These are phyloP conservation scores for Protonemura montana DNA, from an alignment of 2,888 invertebrate genomes.

Conservation along the genomic window DNA sequence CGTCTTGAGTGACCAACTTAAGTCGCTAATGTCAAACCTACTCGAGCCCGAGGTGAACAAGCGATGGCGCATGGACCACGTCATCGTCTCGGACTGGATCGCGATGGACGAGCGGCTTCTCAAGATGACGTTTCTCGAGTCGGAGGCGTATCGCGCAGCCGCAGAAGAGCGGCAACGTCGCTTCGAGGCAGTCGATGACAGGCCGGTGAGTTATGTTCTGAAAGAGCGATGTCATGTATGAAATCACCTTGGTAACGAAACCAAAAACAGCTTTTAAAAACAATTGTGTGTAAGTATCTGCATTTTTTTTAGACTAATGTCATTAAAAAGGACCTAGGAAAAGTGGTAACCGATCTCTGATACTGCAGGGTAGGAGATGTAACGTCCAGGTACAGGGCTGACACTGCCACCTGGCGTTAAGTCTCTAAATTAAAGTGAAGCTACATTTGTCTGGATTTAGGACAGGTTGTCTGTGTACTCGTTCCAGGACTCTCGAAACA, in stretches of 20 bases:
- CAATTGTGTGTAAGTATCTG: too few species aligned
- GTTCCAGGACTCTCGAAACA: neutral
- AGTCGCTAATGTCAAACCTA: conserved; percentile 69
- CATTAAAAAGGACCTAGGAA: too few species aligned
- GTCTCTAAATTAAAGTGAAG: too few species aligned
- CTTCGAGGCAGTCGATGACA: neutral
- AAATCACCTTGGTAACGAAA: too few species aligned
- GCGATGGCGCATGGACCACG: conserved; percentile 64
- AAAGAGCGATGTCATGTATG: too few species aligned
- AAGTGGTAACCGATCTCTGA: too few species aligned
- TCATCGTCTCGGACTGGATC: conserved; percentile 67
- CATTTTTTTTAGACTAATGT: too few species aligned
- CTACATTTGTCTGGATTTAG: too few species aligned
- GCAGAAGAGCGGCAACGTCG: conserved; percentile 59
- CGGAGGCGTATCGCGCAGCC: conserved; percentile 65
- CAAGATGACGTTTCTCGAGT: conserved; percentile 33
- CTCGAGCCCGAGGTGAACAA: conserved; percentile 74
- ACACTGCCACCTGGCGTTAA: too few species aligned
- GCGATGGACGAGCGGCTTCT: conserved; percentile 64
- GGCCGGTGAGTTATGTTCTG: neutral
- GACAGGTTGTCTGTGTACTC: neutral
- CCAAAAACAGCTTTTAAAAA: too few species aligned
- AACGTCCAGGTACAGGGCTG: too few species aligned
- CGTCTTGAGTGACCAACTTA: conserved; percentile 54
- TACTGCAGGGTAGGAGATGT: too few species aligned